These are phyloP conservation scores for Empidonax alnorum DNA, from an alignment of 2,113 vertebrate genomes.

Conservation along the genomic window DNA sequence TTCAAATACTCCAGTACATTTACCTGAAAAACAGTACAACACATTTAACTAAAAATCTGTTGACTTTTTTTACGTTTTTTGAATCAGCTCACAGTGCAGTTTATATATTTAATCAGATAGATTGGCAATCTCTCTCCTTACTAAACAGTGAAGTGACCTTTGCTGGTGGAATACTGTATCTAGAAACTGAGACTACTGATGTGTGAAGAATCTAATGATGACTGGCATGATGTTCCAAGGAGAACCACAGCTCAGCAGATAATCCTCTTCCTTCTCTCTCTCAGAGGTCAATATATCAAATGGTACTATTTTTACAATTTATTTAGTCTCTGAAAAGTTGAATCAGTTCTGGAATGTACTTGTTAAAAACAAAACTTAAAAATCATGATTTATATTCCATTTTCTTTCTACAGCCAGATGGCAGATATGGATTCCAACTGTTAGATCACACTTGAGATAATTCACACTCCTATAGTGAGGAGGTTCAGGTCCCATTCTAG, in stretches of 20 bases:
- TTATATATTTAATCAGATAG: conserved; percentile 47
- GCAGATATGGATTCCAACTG: background rate
- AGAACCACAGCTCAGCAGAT: background rate
- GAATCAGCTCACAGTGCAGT: background rate
- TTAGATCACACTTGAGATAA: background rate
- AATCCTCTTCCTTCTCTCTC: background rate
- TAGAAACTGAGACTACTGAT: conserved; percentile 1
- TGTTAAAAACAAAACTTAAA: background rate
- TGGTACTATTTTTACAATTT: background rate
- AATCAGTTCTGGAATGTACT: background rate
- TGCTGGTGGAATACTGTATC: background rate
- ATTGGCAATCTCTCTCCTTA: background rate
- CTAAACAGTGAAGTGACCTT: background rate
- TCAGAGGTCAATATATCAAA: conserved; percentile 7
- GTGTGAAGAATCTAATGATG: conserved; percentile 26
- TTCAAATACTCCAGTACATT: background rate
- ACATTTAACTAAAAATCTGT: conserved; percentile 18
- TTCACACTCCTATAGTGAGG: background rate
- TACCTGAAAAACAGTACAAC: conserved; percentile 13
- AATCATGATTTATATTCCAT: background rate
- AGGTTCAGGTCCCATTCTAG: background rate
- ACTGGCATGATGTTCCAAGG: background rate
- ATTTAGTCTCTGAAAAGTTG: background rate
- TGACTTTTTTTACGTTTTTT: conserved; percentile 23
- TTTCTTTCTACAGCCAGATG: background rate